Conservation (phyloP, 2,888 invertebrate genomes). For the Colostygia pectinataria region DNA sequence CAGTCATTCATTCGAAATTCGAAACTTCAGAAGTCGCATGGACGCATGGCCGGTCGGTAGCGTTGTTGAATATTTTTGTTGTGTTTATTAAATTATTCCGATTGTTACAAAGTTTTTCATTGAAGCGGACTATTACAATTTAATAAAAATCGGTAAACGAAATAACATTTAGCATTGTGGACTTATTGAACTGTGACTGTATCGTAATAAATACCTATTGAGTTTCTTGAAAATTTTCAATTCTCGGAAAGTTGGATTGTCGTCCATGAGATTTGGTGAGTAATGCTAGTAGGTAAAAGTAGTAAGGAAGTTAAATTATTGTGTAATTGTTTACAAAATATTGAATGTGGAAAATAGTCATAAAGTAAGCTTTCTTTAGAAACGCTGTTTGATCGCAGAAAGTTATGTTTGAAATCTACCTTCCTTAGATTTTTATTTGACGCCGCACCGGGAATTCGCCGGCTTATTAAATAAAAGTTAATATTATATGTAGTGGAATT, state of each 20-base stretch:
- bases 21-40: no score
- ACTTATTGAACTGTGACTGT: conserved; percentile 52
- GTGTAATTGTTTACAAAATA: no score
- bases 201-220: conserved; percentile 32
- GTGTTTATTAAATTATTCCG: conserved; percentile 12
- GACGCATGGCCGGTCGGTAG: conserved; percentile 13
- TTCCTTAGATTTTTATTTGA: no score
- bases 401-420: neutral
- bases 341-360: no score
- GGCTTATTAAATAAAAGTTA: no score
- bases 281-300: conserved; percentile 50
- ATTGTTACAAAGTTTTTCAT: conserved; percentile 38
- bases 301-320: conserved; percentile 15
- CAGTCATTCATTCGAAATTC: no score
- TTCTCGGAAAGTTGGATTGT: conserved; percentile 76
- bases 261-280: conserved; percentile 69
- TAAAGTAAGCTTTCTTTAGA: no score
- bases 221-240: conserved; percentile 55
- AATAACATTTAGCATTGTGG: conserved; percentile 46
- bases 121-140: conserved; percentile 25
- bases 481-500: no score
- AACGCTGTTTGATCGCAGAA: no score
- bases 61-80: conserved; percentile 3
- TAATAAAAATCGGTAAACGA: conserved; percentile 9
- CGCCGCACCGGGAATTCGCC: no score